Evolutionary conservation across 2,113 vertebrate genomes (phyloP).

Genomic region (Mystacornis crossleyi): DNA sequence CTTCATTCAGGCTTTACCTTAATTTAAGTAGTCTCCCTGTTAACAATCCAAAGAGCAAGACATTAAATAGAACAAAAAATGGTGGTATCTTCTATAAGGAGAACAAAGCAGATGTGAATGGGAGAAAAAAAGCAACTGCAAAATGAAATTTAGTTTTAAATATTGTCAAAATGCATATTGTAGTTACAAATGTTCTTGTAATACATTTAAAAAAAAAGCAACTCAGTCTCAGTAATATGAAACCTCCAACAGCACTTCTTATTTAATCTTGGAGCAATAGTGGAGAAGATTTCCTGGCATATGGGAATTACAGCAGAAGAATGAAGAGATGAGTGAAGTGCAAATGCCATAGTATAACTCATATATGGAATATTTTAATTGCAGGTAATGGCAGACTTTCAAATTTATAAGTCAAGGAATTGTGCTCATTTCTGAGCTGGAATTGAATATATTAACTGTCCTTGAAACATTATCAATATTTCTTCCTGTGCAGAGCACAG

Average conservation of each 20-base stretch:
- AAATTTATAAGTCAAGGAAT: background rate
- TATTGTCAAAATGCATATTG: background rate
- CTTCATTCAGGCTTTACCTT: background rate
- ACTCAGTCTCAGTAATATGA: background rate
- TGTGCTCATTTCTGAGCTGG: constrained; percentile 19
- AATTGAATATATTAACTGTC: background rate
- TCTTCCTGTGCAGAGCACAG: background rate
- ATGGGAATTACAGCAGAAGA: background rate
- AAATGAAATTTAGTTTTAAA: background rate
- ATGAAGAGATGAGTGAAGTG: background rate
- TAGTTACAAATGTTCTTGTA: background rate
- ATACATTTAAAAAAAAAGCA: background rate
- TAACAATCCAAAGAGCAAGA: background rate
- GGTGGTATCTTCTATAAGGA: background rate
- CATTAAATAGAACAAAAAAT: background rate
- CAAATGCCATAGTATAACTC: background rate
- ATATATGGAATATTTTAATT: constrained; percentile 37
- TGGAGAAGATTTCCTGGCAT: background rate
- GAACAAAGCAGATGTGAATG: background rate
- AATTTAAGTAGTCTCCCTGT: background rate
- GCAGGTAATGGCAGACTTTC: constrained; percentile 6
- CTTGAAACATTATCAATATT: constrained; percentile 24
- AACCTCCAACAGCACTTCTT: background rate
- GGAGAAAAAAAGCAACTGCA: background rate
- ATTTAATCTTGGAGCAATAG: background rate